phyloP scores from a whole-genome alignment of 2,797 vertebrate genomes.

The Glossophaga mutica region DNA sequence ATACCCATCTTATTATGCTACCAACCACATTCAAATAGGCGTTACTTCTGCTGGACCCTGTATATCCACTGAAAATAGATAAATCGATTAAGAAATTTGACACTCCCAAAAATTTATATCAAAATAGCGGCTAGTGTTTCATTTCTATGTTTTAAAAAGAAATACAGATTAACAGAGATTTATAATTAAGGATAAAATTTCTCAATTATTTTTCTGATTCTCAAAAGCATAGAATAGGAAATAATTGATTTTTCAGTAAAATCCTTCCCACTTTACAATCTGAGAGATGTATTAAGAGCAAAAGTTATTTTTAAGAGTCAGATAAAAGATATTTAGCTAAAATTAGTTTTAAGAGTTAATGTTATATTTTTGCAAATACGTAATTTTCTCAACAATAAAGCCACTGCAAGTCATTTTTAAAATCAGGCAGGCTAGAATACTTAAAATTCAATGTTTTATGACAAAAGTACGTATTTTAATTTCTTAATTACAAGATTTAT shows the following conservation, averaged over 20 bases:
- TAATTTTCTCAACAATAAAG: slow-evolving; percentile 39
- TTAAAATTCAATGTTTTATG: slow-evolving; percentile 20
- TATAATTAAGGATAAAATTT: background rate
- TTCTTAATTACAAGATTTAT: slow-evolving; percentile 50
- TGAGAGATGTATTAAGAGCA: slow-evolving; percentile 15
- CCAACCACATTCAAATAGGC: too few species aligned
- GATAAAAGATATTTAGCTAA: background rate
- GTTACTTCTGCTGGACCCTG: too few species aligned
- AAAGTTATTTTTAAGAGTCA: slow-evolving; percentile 44
- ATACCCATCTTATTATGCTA: too few species aligned
- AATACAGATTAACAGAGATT: background rate
- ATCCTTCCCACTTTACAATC: background rate
- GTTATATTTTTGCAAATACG: background rate
- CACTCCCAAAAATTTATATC: background rate
- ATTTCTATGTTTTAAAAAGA: slow-evolving; percentile 39
- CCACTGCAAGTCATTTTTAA: background rate
- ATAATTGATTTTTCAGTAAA: slow-evolving; percentile 33
- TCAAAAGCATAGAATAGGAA: slow-evolving; percentile 30
- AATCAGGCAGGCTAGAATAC: background rate
- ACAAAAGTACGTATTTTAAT: slow-evolving; percentile 33
- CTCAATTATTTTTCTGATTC: background rate
- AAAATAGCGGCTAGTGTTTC: background rate
- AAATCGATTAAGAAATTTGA: slow-evolving; percentile 11
- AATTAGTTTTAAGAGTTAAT: slow-evolving; percentile 36
- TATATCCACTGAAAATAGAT: background rate